Evolutionary conservation across 2,888 invertebrate species (phyloP).

Genomic region (Muschampia plurimacula): DNA sequence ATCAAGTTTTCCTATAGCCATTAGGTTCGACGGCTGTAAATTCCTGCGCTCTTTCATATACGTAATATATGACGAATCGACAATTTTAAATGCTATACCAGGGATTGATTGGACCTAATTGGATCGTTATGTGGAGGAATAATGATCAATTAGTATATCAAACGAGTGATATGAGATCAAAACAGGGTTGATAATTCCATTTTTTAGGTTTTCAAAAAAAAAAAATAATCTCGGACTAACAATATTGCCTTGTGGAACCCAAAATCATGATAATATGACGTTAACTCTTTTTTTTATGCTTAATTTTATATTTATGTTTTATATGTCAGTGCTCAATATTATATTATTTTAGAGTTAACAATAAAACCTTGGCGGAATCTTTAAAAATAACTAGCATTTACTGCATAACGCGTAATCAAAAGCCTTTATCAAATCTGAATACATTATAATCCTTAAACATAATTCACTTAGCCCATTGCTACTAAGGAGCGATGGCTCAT

Average conservation of each 20-base stretch:
- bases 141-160: constrained; percentile 81
- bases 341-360: neutral
- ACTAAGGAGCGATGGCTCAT: constrained; percentile 31
- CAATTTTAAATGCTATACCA: constrained; percentile 69
- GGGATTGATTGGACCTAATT: constrained; percentile 81
- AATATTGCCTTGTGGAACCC: constrained; percentile 54
- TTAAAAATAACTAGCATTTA: constrained; percentile 10
- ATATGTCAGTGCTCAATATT: neutral
- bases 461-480: constrained; percentile 40
- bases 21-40: constrained; percentile 60
- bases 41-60: constrained; percentile 66
- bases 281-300: neutral
- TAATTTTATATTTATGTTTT: neutral
- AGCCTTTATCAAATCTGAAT: constrained; percentile 30
- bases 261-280: constrained; percentile 8
- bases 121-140: constrained; percentile 75
- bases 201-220: constrained; percentile 51
- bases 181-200: constrained; percentile 59
- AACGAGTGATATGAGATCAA: constrained; percentile 62
- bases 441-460: constrained; percentile 26
- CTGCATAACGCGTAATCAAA: constrained; percentile 20
- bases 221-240: constrained; percentile 50
- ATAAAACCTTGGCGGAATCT: neutral
- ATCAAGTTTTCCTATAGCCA: constrained; percentile 56
- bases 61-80: constrained; percentile 64